phyloP scores from a whole-genome alignment of 2,888 invertebrate species.

The Clanis bilineata region DNA sequence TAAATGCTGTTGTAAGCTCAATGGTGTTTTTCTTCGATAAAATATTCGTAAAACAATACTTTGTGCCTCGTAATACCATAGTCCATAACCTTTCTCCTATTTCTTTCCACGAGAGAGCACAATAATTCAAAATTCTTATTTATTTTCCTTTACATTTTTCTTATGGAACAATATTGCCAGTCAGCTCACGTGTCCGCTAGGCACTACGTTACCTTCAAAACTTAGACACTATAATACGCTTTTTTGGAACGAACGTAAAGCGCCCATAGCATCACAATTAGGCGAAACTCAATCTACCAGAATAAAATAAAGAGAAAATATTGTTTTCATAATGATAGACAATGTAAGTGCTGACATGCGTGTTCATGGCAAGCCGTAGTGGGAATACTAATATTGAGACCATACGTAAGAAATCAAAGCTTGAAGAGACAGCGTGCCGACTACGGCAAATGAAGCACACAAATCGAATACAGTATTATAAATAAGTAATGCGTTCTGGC shows the following conservation, averaged over 20 bases:
- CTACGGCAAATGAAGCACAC: too few species aligned
- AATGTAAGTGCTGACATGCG: conserved; percentile 14
- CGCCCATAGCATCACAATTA: conserved; percentile 19
- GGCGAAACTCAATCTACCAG: conserved; percentile 6
- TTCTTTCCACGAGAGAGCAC: background rate
- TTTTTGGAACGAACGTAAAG: conserved; percentile 10
- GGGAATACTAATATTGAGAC: conserved; percentile 14
- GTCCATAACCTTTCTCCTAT: background rate
- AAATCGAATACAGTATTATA: too few species aligned
- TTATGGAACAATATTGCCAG: background rate
- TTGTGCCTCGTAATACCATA: too few species aligned
- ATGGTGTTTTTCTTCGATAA: too few species aligned
- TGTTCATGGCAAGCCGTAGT: background rate
- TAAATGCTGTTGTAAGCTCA: too few species aligned
- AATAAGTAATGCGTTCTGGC: too few species aligned
- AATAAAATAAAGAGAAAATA: conserved; percentile 16
- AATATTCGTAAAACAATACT: too few species aligned
- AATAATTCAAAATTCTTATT: background rate
- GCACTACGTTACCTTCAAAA: conserved; percentile 15
- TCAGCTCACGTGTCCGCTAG: conserved; percentile 7
- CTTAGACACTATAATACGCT: conserved; percentile 9
- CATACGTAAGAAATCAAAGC: conserved; percentile 13
- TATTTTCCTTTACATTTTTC: background rate
- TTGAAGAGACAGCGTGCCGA: background rate
- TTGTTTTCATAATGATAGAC: conserved; percentile 15